A percentile compares a stretch with the other conserved stretches of the same genome.
Conservation (phyloP, 2,888 invertebrate species). For the Rhabditophanes sp. region DNA sequence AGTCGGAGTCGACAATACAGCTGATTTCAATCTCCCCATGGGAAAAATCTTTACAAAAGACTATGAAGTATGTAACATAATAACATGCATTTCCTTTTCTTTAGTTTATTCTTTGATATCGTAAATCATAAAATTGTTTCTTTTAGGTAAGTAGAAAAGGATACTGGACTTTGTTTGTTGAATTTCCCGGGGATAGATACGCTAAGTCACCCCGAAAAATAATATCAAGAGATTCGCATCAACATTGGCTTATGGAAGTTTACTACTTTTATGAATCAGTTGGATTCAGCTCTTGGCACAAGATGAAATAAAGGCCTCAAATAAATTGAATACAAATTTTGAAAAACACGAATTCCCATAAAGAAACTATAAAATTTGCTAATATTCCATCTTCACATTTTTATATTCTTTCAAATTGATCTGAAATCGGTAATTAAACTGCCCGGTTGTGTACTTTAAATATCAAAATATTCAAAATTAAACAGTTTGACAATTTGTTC, state of each 20-base stretch:
- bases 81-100: slow-evolving; percentile 3
- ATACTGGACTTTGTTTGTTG: slow-evolving; percentile 42
- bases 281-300: slow-evolving; percentile 29
- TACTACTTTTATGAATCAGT: slow-evolving; percentile 21
- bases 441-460: too few species aligned
- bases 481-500: too few species aligned
- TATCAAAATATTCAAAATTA: too few species aligned
- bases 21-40: slow-evolving; percentile 37
- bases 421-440: too few species aligned
- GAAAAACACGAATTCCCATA: too few species aligned
- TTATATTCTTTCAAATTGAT: too few species aligned
- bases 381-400: too few species aligned
- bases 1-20: slow-evolving; percentile 42
- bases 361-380: too few species aligned
- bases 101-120: not conserved
- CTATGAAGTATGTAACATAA: slow-evolving; percentile 23
- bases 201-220: slow-evolving; percentile 39
- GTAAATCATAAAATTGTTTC: not conserved
- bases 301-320: too few species aligned
- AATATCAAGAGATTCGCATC: slow-evolving; percentile 39
- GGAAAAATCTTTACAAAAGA: slow-evolving; percentile 41
- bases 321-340: too few species aligned
- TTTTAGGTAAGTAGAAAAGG: slow-evolving; percentile 38
- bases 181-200: slow-evolving; percentile 41
- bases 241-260: slow-evolving; percentile 41